A percentile compares a stretch with the other conserved stretches of the same genome.
Evolutionary conservation across 2,888 invertebrate species (phyloP).

Genomic region (Tenodera sinensis): DNA sequence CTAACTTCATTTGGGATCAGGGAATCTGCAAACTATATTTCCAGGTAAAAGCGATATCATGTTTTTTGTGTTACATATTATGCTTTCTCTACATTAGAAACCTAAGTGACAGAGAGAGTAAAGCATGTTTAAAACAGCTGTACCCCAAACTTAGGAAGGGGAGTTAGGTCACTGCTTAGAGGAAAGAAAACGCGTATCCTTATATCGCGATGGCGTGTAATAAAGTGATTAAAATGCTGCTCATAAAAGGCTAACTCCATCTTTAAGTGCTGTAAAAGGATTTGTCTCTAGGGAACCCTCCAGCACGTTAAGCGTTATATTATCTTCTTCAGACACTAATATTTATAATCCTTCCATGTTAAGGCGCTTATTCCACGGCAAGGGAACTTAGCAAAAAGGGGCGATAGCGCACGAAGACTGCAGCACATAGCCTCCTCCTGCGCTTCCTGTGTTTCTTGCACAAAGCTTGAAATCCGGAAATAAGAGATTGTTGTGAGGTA

Average conservation of each 20-base stretch:
- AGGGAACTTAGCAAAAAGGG: not conserved
- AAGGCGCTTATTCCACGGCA: not conserved
- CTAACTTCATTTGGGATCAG: no score
- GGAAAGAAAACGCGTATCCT: not conserved
- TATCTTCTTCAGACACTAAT: not conserved
- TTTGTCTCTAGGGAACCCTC: not conserved
- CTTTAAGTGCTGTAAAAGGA: not conserved
- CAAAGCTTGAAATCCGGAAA: not conserved
- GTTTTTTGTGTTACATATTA: no score
- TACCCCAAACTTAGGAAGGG: no score
- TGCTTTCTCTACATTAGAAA: no score
- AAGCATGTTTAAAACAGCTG: no score
- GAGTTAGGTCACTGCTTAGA: no score
- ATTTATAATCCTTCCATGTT: not conserved
- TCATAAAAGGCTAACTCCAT: not conserved
- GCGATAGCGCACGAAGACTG: not conserved
- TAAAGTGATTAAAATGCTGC: not conserved
- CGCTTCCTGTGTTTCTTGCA: not conserved
- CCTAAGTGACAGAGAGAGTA: no score
- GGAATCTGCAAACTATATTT: no score
- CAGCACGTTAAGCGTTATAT: not conserved
- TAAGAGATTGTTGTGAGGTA: not conserved
- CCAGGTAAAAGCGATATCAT: no score
- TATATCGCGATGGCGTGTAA: not conserved
- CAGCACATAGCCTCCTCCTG: no score